Evolutionary conservation across 2,113 vertebrate genomes (phyloP).

Genomic region (Pseudopipra pipra): DNA sequence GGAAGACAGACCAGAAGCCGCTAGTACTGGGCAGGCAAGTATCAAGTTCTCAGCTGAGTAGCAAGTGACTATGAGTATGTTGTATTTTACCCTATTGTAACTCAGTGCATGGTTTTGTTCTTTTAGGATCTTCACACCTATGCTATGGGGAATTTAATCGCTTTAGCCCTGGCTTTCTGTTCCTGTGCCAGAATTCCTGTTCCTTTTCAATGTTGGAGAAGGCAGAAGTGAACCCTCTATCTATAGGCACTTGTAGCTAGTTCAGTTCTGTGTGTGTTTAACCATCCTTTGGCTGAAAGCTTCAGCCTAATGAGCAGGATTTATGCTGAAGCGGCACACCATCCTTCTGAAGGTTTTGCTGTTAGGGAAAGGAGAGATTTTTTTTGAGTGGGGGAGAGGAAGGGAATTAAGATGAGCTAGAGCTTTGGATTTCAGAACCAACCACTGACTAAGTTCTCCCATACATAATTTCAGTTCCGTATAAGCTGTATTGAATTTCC

Average conservation of each 20-base stretch:
- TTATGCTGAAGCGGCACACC: background rate
- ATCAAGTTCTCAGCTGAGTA: background rate
- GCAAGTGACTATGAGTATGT: accelerated
- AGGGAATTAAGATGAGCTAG: background rate
- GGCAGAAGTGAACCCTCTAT: background rate
- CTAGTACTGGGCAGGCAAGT: background rate
- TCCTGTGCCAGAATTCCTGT: background rate
- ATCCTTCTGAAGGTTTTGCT: background rate
- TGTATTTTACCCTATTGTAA: background rate
- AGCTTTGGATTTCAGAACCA: background rate
- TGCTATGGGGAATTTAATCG: background rate
- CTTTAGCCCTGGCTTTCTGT: background rate
- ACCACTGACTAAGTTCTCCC: background rate
- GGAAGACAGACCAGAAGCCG: background rate
- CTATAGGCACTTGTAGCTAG: background rate
- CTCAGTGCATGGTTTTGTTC: background rate
- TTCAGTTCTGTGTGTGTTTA: background rate
- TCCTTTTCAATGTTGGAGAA: background rate
- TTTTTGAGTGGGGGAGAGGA: background rate
- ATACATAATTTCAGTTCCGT: background rate
- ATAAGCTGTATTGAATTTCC: accelerated
- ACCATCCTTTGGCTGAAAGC: background rate
- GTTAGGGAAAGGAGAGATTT: background rate
- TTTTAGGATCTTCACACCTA: background rate
- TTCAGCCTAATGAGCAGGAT: background rate